Conservation (phyloP, 2,888 invertebrate species). For the Tipula helvola region DNA sequence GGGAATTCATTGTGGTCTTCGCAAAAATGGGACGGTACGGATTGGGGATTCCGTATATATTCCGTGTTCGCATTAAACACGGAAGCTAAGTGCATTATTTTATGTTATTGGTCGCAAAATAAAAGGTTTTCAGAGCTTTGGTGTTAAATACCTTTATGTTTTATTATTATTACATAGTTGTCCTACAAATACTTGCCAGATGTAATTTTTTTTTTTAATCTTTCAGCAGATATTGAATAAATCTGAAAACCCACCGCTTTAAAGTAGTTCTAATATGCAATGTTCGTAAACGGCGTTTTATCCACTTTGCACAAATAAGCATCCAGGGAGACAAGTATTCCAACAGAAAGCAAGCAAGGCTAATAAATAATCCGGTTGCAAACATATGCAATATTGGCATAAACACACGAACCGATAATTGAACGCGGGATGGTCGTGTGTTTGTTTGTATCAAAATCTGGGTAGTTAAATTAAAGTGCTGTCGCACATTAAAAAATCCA, state of each 20-base stretch:
- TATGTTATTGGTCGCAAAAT: neutral
- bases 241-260: neutral
- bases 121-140: neutral
- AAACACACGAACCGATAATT: neutral
- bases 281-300: neutral
- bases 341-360: neutral
- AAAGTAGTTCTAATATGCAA: neutral
- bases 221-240: neutral
- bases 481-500: neutral
- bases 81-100: neutral
- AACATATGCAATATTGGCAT: neutral
- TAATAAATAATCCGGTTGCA: neutral
- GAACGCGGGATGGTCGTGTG: neutral
- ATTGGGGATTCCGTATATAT: conserved; percentile 38
- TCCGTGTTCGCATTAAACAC: neutral
- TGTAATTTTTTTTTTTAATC: neutral
- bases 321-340: neutral
- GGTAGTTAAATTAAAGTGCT: neutral
- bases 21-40: conserved; percentile 28
- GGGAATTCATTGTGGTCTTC: conserved; percentile 37
- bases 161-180: neutral
- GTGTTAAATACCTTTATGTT: neutral
- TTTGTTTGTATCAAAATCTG: neutral
- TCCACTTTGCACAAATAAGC: neutral
- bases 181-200: no score